A percentile compares a stretch with the other conserved stretches of the same genome.
Evolutionary conservation across 2,888 invertebrate species (phyloP).

Genomic region (Tenodera sinensis): DNA sequence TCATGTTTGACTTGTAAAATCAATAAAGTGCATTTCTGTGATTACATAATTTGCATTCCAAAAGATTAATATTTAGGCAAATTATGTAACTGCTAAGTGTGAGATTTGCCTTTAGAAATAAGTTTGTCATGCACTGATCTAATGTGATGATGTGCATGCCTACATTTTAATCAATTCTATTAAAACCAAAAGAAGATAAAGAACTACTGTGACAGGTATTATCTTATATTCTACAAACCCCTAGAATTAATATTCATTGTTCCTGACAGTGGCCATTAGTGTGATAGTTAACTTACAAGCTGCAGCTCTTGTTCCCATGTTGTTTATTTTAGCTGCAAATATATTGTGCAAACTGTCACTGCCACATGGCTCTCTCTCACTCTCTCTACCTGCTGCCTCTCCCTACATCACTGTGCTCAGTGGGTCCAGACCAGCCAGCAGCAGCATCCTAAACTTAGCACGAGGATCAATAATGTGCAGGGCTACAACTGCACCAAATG

Average conservation of each 20-base stretch:
- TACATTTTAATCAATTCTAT: no score
- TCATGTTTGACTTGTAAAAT: no score
- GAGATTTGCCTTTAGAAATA: no score
- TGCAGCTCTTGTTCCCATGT: constrained; percentile 88
- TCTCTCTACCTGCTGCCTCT: no score
- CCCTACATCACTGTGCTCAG: background rate
- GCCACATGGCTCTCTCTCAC: background rate
- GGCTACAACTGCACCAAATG: background rate
- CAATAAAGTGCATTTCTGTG: no score
- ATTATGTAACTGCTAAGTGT: no score
- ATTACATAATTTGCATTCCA: no score
- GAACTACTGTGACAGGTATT: background rate
- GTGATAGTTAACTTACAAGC: constrained; percentile 71
- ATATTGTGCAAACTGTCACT: background rate
- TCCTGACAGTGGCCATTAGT: constrained; percentile 3
- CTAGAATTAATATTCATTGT: background rate
- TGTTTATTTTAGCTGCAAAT: background rate
- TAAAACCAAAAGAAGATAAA: background rate
- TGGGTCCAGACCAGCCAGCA: background rate
- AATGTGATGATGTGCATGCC: no score
- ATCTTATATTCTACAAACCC: background rate
- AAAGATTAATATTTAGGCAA: no score
- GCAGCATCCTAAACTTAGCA: background rate
- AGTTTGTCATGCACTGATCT: no score
- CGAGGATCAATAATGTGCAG: background rate